Conservation (phyloP, 2,113 vertebrate genomes). For the Semnornis frantzii region DNA sequence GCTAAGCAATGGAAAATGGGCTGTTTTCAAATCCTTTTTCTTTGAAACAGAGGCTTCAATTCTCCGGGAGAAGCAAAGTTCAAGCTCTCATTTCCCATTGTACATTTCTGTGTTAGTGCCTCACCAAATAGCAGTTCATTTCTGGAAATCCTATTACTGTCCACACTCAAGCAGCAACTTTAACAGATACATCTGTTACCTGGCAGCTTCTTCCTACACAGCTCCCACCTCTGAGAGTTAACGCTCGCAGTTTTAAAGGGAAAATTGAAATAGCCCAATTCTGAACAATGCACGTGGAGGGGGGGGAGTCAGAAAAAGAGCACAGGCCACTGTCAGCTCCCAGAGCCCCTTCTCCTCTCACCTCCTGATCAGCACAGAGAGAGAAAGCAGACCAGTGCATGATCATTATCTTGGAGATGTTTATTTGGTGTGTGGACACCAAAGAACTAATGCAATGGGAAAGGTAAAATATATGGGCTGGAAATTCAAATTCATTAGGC, state of each 20-base stretch:
- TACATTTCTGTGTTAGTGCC: slow-evolving; percentile 64
- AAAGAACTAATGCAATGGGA: slow-evolving; percentile 43
- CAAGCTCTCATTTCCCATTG: slow-evolving; percentile 66
- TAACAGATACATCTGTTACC: slow-evolving; percentile 59
- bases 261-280: slow-evolving; percentile 68
- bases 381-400: slow-evolving; percentile 23
- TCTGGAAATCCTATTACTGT: slow-evolving; percentile 74
- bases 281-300: slow-evolving; percentile 8
- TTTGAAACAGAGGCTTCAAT: slow-evolving; percentile 39
- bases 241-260: slow-evolving; percentile 59
- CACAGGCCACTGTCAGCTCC: not conserved
- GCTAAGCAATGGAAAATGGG: slow-evolving; percentile 33
- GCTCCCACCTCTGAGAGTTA: slow-evolving; percentile 58
- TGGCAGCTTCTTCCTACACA: slow-evolving; percentile 58
- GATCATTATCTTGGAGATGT: slow-evolving; percentile 49
- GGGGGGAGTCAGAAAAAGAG: not conserved
- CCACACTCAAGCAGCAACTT: slow-evolving; percentile 68
- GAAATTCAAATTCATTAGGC: slow-evolving; percentile 67
- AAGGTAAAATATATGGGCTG: slow-evolving; percentile 68
- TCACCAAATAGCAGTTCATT: slow-evolving; percentile 72
- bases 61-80: slow-evolving; percentile 60
- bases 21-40: slow-evolving; percentile 46
- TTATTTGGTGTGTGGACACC: slow-evolving; percentile 58
- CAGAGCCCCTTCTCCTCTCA: not conserved
- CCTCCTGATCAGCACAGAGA: not conserved